Evolutionary conservation across 2,888 invertebrate species (phyloP), one percentile per base, ranked within the genome.

Genomic region (Atethmia centrago): DNA sequence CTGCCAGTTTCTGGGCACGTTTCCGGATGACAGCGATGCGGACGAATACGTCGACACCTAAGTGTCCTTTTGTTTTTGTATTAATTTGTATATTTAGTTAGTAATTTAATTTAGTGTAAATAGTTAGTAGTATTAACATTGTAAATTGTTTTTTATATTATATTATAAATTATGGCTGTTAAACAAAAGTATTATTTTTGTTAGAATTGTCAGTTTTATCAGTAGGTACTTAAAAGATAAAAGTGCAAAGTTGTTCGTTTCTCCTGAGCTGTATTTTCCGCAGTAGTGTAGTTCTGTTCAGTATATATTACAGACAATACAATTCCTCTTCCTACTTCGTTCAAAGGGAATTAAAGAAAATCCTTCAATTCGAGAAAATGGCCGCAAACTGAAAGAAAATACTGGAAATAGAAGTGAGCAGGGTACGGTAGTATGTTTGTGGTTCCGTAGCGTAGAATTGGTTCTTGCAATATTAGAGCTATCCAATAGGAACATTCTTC

Each of bases 291-390:
- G 47, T 47, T 42, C 71, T 10, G 10, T 47, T 62, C 3, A 72
- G 56, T 59, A 71, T 79, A 76, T 82, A 56, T 70, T 67, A 71
- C 19, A 82, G 62, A 79, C 45, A 74, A 71, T 49, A 83, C 80
- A 78, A 83, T 78, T 69, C 61, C 66, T 74, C 61, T 62, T 72
- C 51, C 62, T 70, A 19, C 45, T 71, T n/a, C 53, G 71, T 76
- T 65, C 80, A 75, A 71, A 81, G 53, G 31, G 81, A 69, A 75
- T 79, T 82, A 82, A 74, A 84, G 75, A 71, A 84, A 84, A 84
- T 77, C 86, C 75, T 73, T 84, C 84, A 84, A 85, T 84, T 79
- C 68, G 62, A 79, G 79, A 74, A 74, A 85, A 84, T 77, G 71
- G 70, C 56, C 62, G 65, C 61, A 62, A 74, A 72, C 68, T 71